Evolutionary conservation across 2,797 vertebrate genomes (phyloP).

Genomic region (Garrulus glandarius): DNA sequence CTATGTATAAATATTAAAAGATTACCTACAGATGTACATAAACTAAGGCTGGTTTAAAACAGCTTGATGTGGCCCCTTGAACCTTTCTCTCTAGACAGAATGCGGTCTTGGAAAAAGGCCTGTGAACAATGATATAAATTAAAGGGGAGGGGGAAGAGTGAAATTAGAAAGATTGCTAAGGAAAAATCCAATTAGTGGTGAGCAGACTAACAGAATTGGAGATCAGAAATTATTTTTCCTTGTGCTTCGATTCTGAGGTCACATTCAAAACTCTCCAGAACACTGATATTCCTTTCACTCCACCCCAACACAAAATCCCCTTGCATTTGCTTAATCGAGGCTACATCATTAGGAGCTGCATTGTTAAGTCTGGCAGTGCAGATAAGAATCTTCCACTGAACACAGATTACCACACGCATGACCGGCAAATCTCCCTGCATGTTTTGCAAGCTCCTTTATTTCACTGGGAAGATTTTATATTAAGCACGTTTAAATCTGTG

Average conservation of each 20-base stretch:
- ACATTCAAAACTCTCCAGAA: conserved; percentile 21
- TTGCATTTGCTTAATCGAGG: conserved; percentile 4
- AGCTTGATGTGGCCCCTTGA: neutral
- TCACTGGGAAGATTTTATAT: conserved; percentile 25
- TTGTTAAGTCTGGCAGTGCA: conserved; percentile 28
- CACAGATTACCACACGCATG: conserved; percentile 43
- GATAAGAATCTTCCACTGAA: conserved; percentile 47
- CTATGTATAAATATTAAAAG: neutral
- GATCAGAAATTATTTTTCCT: conserved; percentile 37
- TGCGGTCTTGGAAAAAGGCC: neutral
- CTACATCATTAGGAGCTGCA: conserved; percentile 17
- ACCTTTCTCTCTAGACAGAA: neutral
- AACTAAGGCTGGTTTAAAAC: neutral
- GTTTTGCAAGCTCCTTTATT: conserved; percentile 34
- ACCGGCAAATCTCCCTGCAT: conserved; percentile 31
- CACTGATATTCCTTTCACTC: neutral
- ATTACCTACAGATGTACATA: neutral
- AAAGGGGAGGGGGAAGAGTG: neutral
- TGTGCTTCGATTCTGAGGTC: neutral
- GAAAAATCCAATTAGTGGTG: conserved; percentile 3
- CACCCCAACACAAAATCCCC: conserved; percentile 8
- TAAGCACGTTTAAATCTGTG: conserved; percentile 47
- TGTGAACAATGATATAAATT: conserved; percentile 18
- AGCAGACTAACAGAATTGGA: conserved; percentile 27
- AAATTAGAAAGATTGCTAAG: conserved; percentile 42